phyloP scores from a whole-genome alignment of 2,888 invertebrate species.

The Pachydiplax longipennis region DNA sequence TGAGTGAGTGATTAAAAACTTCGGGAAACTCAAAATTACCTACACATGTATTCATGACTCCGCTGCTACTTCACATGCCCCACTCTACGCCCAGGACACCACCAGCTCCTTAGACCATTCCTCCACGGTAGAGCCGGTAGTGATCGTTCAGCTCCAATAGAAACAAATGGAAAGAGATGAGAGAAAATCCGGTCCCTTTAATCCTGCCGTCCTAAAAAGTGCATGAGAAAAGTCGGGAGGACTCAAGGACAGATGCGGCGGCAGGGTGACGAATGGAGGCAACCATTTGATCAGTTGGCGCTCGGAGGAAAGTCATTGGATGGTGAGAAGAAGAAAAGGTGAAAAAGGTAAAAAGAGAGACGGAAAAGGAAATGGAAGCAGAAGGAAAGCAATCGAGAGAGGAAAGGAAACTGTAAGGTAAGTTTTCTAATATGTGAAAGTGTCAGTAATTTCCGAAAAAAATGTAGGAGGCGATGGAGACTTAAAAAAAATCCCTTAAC shows the following conservation, averaged over 20 bases:
- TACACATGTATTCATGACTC: no score
- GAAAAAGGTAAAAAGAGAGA: background rate
- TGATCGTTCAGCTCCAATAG: constrained; percentile 34
- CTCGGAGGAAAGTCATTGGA: background rate
- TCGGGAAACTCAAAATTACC: no score
- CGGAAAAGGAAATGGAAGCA: no score
- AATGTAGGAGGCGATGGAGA: background rate
- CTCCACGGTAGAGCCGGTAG: background rate
- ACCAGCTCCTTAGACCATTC: background rate
- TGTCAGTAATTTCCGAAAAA: background rate
- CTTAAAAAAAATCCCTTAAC: background rate
- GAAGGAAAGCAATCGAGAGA: background rate
- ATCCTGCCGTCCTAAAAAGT: background rate
- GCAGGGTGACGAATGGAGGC: constrained; percentile 8
- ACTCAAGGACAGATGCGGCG: background rate
- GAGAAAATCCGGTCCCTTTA: background rate
- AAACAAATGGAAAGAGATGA: background rate
- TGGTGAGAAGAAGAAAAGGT: background rate
- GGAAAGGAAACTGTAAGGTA: background rate
- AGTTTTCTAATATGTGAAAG: background rate
- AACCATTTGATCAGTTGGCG: background rate
- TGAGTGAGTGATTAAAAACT: no score
- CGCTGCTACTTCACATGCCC: background rate
- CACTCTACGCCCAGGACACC: background rate
- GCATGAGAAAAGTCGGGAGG: background rate